Conservation (phyloP, 1,140 invertebrate species). For the Drosophila parabipectinata region DNA sequence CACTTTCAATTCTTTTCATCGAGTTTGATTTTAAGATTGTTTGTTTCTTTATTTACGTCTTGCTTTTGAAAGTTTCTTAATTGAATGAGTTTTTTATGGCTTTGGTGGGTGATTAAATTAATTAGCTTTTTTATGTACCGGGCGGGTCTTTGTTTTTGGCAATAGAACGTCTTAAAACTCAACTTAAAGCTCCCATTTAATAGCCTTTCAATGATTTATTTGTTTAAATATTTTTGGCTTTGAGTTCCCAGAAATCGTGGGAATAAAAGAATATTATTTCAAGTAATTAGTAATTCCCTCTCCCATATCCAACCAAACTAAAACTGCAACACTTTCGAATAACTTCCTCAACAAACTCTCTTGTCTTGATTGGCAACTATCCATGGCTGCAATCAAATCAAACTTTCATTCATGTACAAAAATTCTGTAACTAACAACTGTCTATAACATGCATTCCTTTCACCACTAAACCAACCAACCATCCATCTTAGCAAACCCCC, state of each 20-base stretch:
- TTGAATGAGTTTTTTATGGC: slow-evolving; percentile 23
- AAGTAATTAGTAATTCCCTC: neutral
- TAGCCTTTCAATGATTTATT: neutral
- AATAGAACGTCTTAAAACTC: neutral
- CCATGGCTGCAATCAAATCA: slow-evolving; percentile 21
- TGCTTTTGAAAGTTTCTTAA: slow-evolving; percentile 17
- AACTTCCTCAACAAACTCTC: slow-evolving; percentile 7
- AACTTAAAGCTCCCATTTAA: neutral
- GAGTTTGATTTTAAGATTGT: neutral
- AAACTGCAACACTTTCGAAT: slow-evolving; percentile 5
- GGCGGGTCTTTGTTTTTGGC: slow-evolving; percentile 3
- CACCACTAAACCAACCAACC: slow-evolving; percentile 16
- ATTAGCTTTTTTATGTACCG: slow-evolving; percentile 16
- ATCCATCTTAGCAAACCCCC: neutral
- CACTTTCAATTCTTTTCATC: slow-evolving; percentile 33
- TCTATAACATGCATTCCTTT: slow-evolving; percentile 36
- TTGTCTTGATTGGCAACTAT: slow-evolving; percentile 19
- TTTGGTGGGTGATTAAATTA: slow-evolving; percentile 29
- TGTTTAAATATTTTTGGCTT: neutral
- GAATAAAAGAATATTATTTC: neutral
- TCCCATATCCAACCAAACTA: neutral
- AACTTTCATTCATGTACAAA: slow-evolving; percentile 33
- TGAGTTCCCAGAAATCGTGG: neutral
- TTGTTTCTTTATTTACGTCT: neutral
- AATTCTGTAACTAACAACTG: slow-evolving; percentile 31